These are phyloP conservation scores for Caenorhabditis latens DNA, from an alignment of 1,140 invertebrate species.

Conservation along the genomic window DNA sequence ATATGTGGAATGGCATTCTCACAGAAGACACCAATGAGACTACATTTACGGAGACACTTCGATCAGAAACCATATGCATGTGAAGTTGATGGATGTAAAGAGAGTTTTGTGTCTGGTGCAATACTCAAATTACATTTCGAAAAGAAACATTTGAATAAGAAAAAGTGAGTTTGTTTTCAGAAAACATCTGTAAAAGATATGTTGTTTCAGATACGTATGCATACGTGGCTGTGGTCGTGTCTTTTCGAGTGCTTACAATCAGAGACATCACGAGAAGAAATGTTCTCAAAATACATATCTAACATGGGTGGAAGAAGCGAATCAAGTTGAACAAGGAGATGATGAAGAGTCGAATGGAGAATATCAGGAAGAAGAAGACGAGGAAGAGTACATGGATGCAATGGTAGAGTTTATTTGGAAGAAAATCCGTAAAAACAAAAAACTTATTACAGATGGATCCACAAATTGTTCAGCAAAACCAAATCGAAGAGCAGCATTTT, in stretches of 20 bases:
- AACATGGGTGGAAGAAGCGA: background rate
- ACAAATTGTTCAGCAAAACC: background rate
- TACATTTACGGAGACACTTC: slow-evolving; percentile 85
- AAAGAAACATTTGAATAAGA: slow-evolving; percentile 62
- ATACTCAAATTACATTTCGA: slow-evolving; percentile 56
- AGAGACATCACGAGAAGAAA: slow-evolving; percentile 61
- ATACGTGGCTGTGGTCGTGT: slow-evolving; percentile 61
- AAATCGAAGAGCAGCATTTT: background rate
- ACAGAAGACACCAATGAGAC: slow-evolving; percentile 84
- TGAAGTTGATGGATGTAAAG: slow-evolving; percentile 57
- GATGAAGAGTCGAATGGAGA: slow-evolving; percentile 35
- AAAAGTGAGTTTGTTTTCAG: slow-evolving; percentile 10
- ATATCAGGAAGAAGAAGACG: slow-evolving; percentile 42
- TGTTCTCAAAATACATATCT: slow-evolving; percentile 32
- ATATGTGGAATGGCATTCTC: slow-evolving; percentile 92
- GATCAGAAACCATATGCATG: slow-evolving; percentile 84
- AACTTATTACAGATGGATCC: background rate
- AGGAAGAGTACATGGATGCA: slow-evolving; percentile 1
- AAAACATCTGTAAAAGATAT: background rate
- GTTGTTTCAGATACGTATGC: slow-evolving; percentile 57
- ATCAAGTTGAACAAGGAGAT: background rate
- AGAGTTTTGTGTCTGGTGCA: slow-evolving; percentile 55
- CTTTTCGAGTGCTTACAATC: slow-evolving; percentile 58
- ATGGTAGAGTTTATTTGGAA: background rate
- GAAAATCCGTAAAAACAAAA: background rate